Base-by-base conservation (phyloP, 2,797 vertebrate species). In the Sciurus vulgaris region DNA sequence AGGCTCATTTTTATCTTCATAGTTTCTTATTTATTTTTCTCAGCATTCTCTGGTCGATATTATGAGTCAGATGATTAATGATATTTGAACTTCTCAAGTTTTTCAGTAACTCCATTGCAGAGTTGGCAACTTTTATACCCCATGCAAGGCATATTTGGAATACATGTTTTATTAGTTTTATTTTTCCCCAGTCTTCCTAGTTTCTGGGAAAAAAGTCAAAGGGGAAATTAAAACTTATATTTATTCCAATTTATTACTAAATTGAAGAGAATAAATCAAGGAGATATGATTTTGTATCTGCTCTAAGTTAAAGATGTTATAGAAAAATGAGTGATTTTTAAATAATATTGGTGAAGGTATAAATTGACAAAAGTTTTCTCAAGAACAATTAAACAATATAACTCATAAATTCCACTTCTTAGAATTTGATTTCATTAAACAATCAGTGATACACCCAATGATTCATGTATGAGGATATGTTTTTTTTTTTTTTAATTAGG, bases 391-490 rank as follows among this genome's bases (percentile, higher is more conserved):
- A 67, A 8, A 70, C 3, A 61, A 56, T 44, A 51, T 41, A 9
- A 93, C 35, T 14, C 20, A 87, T 54, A 24, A 83, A 87, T 82
- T 93, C 10, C 1, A 70, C n/a, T 65, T 67, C 79, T 61, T 47
- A 79, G 35, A 72, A 76, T 54, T 72, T 69, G 7, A 38, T 89
- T 82, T 78, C 41, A 93, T 84, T 79, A 89, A 86, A 91, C 79
- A 91, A 72, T 84, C 41, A 84, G 35, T 91, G 2, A 4, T 18
- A 12, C 1, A 76, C 4, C 4, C n/a, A 92, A 35, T 92, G 10
- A 78, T 47, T 90, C 14, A 86, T 2, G 1, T 24, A 14, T 70
- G 24, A 86, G 14, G 12, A 51, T 22, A 83, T 73, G 8, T 91
- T 67, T 24, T 89, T 76, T 85, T 5, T 67, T 56, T 20, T 56